Percentiles rank a stretch among this genome's conserved stretches.
These are phyloP conservation scores for Bombycilla garrulus DNA, from an alignment of 2,113 vertebrate genomes.

Conservation along the genomic window DNA sequence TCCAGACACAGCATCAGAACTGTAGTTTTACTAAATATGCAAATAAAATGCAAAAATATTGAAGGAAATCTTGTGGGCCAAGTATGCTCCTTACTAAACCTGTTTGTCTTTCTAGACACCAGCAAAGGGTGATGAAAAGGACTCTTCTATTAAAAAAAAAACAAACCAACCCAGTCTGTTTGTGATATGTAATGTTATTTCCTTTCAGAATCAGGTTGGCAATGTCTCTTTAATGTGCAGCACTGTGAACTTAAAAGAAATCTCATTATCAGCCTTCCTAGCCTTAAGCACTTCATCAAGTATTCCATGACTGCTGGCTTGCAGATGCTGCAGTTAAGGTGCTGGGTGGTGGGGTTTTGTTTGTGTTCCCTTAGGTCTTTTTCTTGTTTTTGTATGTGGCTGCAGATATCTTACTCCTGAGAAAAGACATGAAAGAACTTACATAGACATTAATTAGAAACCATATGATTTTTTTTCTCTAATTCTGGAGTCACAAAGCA, in stretches of 20 bases:
- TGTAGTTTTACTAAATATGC: not conserved
- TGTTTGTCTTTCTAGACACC: not conserved
- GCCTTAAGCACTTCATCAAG: slow-evolving; percentile 44
- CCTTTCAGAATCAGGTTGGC: not conserved
- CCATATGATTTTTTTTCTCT: not conserved
- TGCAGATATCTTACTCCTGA: slow-evolving; percentile 42
- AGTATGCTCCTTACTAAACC: not conserved
- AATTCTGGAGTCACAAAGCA: not conserved
- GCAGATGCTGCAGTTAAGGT: slow-evolving; percentile 48
- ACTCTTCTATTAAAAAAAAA: not conserved
- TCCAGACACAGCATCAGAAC: not conserved
- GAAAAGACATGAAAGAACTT: slow-evolving; percentile 38
- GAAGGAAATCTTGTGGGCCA: not conserved
- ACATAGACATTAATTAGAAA: slow-evolving; percentile 26
- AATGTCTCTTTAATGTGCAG: slow-evolving; percentile 44
- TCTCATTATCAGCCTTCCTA: slow-evolving; percentile 57
- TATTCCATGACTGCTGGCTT: slow-evolving; percentile 23
- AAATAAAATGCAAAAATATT: not conserved
- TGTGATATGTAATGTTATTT: not conserved
- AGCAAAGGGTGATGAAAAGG: not conserved
- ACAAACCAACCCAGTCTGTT: not conserved
- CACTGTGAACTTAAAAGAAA: slow-evolving; percentile 41
- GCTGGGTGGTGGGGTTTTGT: not conserved
- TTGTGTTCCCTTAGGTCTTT: slow-evolving; percentile 1
- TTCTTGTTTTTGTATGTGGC: not conserved